Evolutionary conservation across 2,797 vertebrate species (phyloP).

Genomic region (Silurus lanzhouensis): DNA sequence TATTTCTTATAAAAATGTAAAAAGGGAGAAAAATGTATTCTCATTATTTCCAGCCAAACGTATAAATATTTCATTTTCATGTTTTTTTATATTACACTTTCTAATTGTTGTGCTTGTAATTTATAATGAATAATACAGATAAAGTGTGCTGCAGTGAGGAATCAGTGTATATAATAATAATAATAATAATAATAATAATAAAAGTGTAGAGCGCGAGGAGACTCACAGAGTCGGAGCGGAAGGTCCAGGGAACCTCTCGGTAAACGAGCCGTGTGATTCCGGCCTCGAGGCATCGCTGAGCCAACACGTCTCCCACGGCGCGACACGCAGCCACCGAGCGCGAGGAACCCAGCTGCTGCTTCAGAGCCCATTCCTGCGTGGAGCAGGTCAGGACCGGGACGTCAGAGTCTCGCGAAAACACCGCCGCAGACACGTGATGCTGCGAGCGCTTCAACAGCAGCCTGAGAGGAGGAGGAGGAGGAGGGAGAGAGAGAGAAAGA

Average conservation of each 20-base stretch:
- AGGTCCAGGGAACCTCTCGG: conserved; percentile 82
- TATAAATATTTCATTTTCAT: too few relatives aligned
- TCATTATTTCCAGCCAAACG: too few relatives aligned
- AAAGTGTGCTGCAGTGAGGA: not conserved
- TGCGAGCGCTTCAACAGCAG: conserved; percentile 81
- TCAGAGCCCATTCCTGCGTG: conserved; percentile 92
- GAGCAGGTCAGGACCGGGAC: conserved; percentile 84
- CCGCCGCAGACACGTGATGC: conserved; percentile 80
- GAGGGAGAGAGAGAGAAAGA: not conserved
- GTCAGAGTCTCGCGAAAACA: conserved; percentile 75
- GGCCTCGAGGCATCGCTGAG: conserved; percentile 84
- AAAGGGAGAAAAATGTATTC: too few relatives aligned
- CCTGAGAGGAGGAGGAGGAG: conserved; percentile 64
- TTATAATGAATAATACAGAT: not conserved
- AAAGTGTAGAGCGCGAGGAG: not conserved
- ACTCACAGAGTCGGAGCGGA: conserved; percentile 75
- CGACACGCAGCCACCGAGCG: conserved; percentile 80
- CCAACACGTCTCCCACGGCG: conserved; percentile 86
- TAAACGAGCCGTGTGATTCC: conserved; percentile 89
- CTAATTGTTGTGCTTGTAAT: not conserved
- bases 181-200: conserved; percentile 26
- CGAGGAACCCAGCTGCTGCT: conserved; percentile 82
- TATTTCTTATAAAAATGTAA: not conserved
- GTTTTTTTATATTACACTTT: not conserved
- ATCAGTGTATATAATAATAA: not conserved